Evolutionary conservation across 2,888 invertebrate genomes (phyloP).

Genomic region (Microlaimidae sp.): DNA sequence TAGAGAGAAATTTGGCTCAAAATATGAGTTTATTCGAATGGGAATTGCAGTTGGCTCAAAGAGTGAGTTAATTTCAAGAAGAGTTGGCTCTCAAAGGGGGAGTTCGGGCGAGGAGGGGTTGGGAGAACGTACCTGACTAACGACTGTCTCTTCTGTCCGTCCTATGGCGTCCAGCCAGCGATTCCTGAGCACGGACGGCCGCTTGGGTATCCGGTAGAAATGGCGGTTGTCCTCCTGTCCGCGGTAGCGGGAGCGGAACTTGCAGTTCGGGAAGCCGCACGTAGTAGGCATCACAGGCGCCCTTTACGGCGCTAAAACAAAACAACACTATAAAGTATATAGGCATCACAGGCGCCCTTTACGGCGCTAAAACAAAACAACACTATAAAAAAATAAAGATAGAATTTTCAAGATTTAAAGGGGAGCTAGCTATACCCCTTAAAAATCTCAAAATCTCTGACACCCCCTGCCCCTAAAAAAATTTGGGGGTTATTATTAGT

Average conservation of each 20-base stretch:
- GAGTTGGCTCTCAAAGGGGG: not conserved
- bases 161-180: constrained; percentile 38
- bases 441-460: too few species aligned
- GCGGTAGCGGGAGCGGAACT: constrained; percentile 35
- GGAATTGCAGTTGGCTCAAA: not conserved
- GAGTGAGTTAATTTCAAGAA: not conserved
- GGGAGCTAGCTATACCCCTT: too few species aligned
- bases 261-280: constrained; percentile 40
- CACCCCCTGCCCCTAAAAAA: too few species aligned
- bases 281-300: constrained; percentile 36
- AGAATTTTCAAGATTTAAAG: too few species aligned
- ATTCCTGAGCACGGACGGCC: constrained; percentile 36
- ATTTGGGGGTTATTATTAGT: too few species aligned
- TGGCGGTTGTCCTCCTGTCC: constrained; percentile 40
- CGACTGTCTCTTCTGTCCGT: constrained; percentile 38
- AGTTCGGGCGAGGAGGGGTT: constrained; percentile 13
- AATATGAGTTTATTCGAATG: too few species aligned
- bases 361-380: not conserved
- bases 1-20: too few species aligned
- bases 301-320: not conserved
- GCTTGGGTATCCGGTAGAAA: constrained; percentile 40
- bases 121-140: constrained; percentile 36
- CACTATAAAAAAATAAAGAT: too few species aligned
- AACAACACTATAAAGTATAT: too few species aligned
- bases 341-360: constrained; percentile 28